Evolutionary conservation across 1,140 invertebrate species (phyloP), one percentile per base, ranked within the genome.

Genomic region (Platyscapa corneri): DNA sequence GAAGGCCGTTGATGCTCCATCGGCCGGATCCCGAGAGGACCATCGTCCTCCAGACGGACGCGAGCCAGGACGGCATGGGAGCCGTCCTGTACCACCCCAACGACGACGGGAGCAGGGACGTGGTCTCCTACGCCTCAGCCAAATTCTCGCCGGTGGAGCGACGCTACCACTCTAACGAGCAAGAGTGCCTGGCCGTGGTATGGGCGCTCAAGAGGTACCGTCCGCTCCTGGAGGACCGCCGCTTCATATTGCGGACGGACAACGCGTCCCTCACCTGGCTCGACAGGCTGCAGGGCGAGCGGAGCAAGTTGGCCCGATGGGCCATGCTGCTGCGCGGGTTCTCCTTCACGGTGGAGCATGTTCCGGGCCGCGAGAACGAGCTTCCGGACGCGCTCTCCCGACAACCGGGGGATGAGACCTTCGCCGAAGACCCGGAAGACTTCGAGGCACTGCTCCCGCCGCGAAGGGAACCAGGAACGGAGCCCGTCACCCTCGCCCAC

Each of bases 131-230:
- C 32, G 80, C 60, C 5, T 70, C 64, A 7, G 80, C 65, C 0
- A 82, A 82, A 8, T 82, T 82, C 18, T 53, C 39, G 27, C 39
- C 10, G 1, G 27, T 23, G 20, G 80, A 82, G 32, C 3, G 6
- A 0, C 20, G 65, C 0, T 70, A 67, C 16, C 79, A 81, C 39
- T 42, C 27, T 5, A 70, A 81, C 27, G 79, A 46, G 12, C 42
- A 46, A 12, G 42, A 81, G n/a, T 81, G 79, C 16, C 39, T 81
- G 0, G 79, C 79, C 0, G 64, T 81, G 1, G 23, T 81, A 46
- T 81, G 79, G 80, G 39, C 80, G 0, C 10, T 82, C 0, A 42
- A 32, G 16, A 70, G 32, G 7, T 82, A 46, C 23, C 64, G 39
- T 2, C 14, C 10, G 18, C 39, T 42, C 10, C 12, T 82, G 30